Evolutionary conservation across 2,888 invertebrate species (phyloP), one percentile per base, ranked within the genome.

Genomic region (Microctonus brassicae): DNA sequence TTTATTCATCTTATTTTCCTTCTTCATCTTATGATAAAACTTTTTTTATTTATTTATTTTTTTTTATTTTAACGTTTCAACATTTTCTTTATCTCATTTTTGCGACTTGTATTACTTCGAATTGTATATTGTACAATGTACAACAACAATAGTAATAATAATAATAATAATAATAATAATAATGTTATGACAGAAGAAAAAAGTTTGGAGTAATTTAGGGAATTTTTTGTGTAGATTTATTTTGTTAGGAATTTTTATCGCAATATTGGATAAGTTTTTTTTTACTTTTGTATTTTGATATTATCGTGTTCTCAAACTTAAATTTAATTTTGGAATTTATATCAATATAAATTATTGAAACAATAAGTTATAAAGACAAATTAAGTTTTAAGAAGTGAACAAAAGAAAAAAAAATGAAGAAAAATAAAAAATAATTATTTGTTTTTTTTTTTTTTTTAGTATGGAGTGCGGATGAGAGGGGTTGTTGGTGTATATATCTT

Each of bases 1-100:
- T 66, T 67, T 67, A 58, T 29, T 33, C 29, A 20, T 24, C 58
- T 42, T 42, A 55, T 57, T 68, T 33, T 39, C n/a, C 20, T 34
- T 60, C 60, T 36, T 34, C 17, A 60, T 34, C 22, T 60, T 6
- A 6, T 17, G 0, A 47, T 36, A 60, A 9, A 34, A 4, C 17
- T 47, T 1, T 7, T 20, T 17, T 42, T 42, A 0, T n/a, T 42
- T 13, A 1, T 42, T 42, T n/a, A n/a, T 39, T 39, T 11, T n/a
- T 13, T 39, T 7, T 17, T 17, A 0, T 3, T 9, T 47, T 4
- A 4, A 9, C 17, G 20, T 47, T 17, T 7, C 47, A 4, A 4
- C 47, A 47, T 6, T 17, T 47, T 47, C 9, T 47, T 47, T n/a
- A 47, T 47, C 9, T 47, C n/a, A 20, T 47, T 47, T 1, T n/a